Evolutionary conservation across 2,797 vertebrate species (phyloP), one percentile per base, ranked within the genome.

Genomic region (Neostethus bicornis): DNA sequence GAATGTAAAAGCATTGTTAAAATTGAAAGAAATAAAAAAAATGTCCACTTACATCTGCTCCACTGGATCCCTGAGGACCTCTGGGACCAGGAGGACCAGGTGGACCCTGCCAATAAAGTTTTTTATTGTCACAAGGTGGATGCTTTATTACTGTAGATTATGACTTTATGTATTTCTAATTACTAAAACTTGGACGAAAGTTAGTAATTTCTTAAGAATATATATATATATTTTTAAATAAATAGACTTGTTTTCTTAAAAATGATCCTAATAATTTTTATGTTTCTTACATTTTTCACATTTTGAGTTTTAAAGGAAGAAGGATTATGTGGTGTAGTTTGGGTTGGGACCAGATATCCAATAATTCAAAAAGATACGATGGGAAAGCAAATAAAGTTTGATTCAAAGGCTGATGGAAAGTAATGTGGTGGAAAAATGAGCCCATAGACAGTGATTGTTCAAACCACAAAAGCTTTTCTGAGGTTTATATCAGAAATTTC

Each of bases 31-130:
- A 10, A 14, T 1, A 4, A 21, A 31, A 25, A 0, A 35, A 34
- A 44, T n/a, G 29, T 17, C 51, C 63, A 91, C 96, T 96, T 91
- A 99, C 97, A 70, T 93, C 95, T 56, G 95, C 93, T 89, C 97
- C 97, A 21, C 94, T 93, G 52, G 94, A 62, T 79, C 97, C 97
- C 66, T 97, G 97, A 39, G 97, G 97, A 77, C 97, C 97, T 94
- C 97, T 93, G 23, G 97, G 96, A 42, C 97, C 97, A 48, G 97
- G 96, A 59, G 97, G 97, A 83, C 97, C 97, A 65, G 95, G 96
- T 61, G 96, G 97, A 91, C 97, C 97, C 97, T 99, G 77, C 61
- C 61, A 77, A 39, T 76, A 43, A 77, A 31, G 12, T 35, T 44
- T 5, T 61, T 23, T 34, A 20, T 8, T 56, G 2, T 3, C 6